These are phyloP conservation scores for Drosophila baimaii DNA, from an alignment of 1,140 invertebrate species.

Conservation along the genomic window DNA sequence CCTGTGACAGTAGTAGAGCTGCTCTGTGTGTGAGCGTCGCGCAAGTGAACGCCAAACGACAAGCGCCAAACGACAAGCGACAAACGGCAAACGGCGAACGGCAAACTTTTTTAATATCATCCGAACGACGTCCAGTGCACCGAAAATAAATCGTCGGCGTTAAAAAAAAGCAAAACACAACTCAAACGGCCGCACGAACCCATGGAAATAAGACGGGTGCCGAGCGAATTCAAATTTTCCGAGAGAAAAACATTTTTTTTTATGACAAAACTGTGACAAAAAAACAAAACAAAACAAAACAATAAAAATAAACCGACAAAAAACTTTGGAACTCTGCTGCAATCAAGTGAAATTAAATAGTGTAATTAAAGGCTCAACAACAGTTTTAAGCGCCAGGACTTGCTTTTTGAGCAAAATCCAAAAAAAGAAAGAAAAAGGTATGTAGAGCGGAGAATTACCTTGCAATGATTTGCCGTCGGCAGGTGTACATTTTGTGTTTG, in stretches of 20 bases:
- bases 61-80: constrained; percentile 25
- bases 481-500: background rate
- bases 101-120: constrained; percentile 45
- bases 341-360: constrained; percentile 11
- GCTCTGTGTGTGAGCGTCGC: constrained; percentile 27
- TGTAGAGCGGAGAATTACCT: constrained; percentile 2
- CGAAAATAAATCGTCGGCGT: constrained; percentile 24
- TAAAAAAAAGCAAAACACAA: constrained; percentile 21
- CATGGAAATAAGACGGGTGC: constrained; percentile 12
- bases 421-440: constrained; percentile 23
- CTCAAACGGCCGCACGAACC: constrained; percentile 10
- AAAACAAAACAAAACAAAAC: background rate
- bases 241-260: constrained; percentile 17
- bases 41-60: constrained; percentile 29
- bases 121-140: constrained; percentile 20
- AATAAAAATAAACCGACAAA: background rate
- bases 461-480: constrained; percentile 34
- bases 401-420: constrained; percentile 5
- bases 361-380: constrained; percentile 4
- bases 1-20: constrained; percentile 14
- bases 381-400: background rate
- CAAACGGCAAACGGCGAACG: constrained; percentile 5
- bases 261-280: constrained; percentile 20
- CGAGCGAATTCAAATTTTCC: background rate
- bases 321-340: constrained; percentile 2